phyloP scores from a whole-genome alignment of 2,113 vertebrate species.

The Zosterops hypoxanthus region DNA sequence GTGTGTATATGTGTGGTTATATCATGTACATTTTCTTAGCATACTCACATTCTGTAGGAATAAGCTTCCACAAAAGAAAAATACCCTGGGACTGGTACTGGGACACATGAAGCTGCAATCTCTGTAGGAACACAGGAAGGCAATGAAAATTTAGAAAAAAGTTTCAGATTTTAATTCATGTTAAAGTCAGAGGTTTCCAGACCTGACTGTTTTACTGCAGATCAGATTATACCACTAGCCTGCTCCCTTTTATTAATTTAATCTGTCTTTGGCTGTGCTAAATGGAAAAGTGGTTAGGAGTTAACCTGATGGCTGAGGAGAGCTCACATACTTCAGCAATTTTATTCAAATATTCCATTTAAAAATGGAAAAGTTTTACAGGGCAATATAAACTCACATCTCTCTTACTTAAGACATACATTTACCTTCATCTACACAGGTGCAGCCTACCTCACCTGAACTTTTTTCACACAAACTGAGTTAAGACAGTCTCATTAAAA shows the following conservation, averaged over 20 bases:
- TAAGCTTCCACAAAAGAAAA: background rate
- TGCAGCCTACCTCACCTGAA: background rate
- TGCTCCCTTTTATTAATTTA: constrained; percentile 56
- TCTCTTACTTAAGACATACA: background rate
- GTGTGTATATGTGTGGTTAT: background rate
- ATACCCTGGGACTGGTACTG: background rate
- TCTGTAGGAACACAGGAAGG: background rate
- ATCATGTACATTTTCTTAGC: background rate
- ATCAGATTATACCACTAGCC: constrained; percentile 16
- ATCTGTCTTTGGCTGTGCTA: constrained; percentile 31
- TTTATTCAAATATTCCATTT: constrained; percentile 19
- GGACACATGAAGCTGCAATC: background rate
- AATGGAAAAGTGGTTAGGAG: constrained; percentile 49
- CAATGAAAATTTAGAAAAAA: constrained; percentile 21
- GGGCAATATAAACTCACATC: background rate
- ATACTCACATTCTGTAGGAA: background rate
- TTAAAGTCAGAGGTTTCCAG: constrained; percentile 32
- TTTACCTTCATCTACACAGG: background rate
- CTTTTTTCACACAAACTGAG: background rate
- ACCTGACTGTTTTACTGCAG: constrained; percentile 1
- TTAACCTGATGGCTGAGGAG: background rate
- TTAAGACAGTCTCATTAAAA: background rate
- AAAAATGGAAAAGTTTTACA: background rate
- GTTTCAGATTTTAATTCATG: constrained; percentile 29
- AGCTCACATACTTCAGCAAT: background rate